A percentile compares a stretch with the other conserved stretches of the same genome.
Evolutionary conservation across 2,797 vertebrate species (phyloP).

Genomic region (Micromesistius poutassou): DNA sequence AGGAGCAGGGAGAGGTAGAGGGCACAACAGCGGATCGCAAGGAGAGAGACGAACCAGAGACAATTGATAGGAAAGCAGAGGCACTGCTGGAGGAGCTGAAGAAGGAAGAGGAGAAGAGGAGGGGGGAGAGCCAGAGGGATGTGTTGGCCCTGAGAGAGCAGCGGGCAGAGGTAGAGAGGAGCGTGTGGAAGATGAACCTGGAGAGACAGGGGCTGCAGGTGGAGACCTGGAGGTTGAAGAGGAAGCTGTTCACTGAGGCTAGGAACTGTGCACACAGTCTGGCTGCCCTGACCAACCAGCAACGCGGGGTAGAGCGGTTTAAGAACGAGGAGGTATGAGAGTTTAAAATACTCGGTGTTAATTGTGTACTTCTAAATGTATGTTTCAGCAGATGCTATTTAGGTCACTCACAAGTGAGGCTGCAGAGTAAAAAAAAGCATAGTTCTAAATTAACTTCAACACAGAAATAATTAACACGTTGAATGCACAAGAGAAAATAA

Average conservation of each 20-base stretch:
- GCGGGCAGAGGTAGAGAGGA: conserved; percentile 74
- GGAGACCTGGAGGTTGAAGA: conserved; percentile 80
- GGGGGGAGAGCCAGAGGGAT: conserved; percentile 77
- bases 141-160: conserved; percentile 69
- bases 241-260: conserved; percentile 80
- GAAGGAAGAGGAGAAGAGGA: conserved; percentile 73
- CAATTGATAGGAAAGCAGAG: conserved; percentile 67
- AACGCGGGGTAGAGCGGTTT: conserved; percentile 77
- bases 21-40: conserved; percentile 69
- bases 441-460: not conserved
- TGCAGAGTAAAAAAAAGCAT: not conserved
- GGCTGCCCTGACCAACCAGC: conserved; percentile 76
- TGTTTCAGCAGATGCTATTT: not conserved
- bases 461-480: not conserved
- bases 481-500: not conserved
- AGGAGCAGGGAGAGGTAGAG: conserved; percentile 68
- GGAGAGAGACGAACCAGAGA: conserved; percentile 61
- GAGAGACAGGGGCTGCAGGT: conserved; percentile 82
- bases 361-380: not conserved
- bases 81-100: conserved; percentile 75
- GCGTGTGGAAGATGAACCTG: conserved; percentile 77
- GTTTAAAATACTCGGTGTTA: not conserved
- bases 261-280: conserved; percentile 85
- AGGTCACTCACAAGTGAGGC: not conserved
- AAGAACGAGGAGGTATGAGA: conserved; percentile 66